Base-by-base conservation (phyloP, 2,113 vertebrate genomes). In the Tetraodon nigroviridis region DNA sequence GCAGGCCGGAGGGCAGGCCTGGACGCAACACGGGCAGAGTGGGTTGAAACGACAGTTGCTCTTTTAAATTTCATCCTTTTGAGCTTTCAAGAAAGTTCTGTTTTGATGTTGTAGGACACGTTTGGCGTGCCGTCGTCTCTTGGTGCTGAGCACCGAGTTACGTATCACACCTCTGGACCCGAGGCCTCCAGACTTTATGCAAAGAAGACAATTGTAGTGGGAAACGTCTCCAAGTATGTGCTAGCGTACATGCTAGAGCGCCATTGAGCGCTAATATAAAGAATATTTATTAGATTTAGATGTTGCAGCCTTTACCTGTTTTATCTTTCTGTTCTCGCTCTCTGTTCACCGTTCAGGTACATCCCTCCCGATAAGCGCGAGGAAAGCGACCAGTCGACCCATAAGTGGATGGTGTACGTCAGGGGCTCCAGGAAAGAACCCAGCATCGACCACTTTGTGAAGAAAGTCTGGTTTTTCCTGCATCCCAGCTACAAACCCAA, bases 331-430 rank as follows among this genome's bases (percentile, higher is more conserved):
- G 10, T 7, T 49, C 19, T 20, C 21, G 4, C 1, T 21, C 15
- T 51, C 1, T 21, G 6, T 51, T 15, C 48, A 14, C 58, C 51
- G 5, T n/a, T 55, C 75, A 99, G 97, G 84, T 99, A 99, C 80
- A 98, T 98, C 85, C 94, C 96, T 45, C 97, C 97, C 32, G 97
- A 98, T 80, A 98, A 97, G 78, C 92, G 97, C 64, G 97, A 98
- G 78, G 96, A 98, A 78, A 99, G 98, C 42, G 97, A 98, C 85
- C 96, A 98, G 57, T 98, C 97, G 0, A 99, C 97, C 48, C 97
- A 99, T 52, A 99, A 99, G 64, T 99, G 96, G 96, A 99, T 99
- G 97, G 94, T 98, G 16, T 99, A 99, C 13, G 97, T 99, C 22
- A 84, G 96, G 76, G 97, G 96, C 44, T 98, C 95, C 32, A 91